Base-by-base conservation (phyloP, 2,888 invertebrate species). In the Hesperia comma region DNA sequence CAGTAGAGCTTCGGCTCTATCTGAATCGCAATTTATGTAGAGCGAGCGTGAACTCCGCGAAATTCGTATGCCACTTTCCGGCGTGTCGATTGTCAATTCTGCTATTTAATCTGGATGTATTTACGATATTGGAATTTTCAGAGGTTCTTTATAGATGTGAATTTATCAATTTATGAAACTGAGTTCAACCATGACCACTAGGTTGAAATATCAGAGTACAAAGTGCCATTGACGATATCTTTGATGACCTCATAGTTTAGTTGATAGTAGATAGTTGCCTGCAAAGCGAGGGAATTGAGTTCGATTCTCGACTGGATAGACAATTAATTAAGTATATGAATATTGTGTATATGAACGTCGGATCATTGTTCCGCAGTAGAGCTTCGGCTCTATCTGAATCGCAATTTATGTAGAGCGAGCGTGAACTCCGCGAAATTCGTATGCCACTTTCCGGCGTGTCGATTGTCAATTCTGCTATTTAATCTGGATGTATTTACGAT, bases 331-430 rank as follows among this genome's bases (percentile, higher is more conserved):
- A n/a, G n/a, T 26, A 2, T 26, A 26, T 26, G 26, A 26, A 4
- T 26, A 26, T 26, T 26, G 26, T 26, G 2, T 26, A 26, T 26
- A 26, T 26, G 26, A 26, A 5, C 5, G n/a, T n/a, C n/a, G 26
- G 26, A 26, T 26, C 3, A 26, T 26, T 26, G 26, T 26, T 26
- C 5, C 26, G 26, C n/a, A n/a, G n/a, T n/a, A 37, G 61, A 61
- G 67, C 55, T 61, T 41, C 49, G 49, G 56, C 56, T 61, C 60
- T 55, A 55, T 67, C 55, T 67, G 54, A 32, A 17, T 21, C 49
- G 49, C 49, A 61, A 67, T 67, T 67, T 58, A 58, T 64, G 58
- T 64, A n/a, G 41, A 53, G 53, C 58, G 41, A 60, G 33, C 58
- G 32, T 58, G 10, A 41, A 53, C 57, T 37, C 37, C 12, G 5